A percentile compares a stretch with the other conserved stretches of the same genome.
These are phyloP conservation scores for Oceanodroma tethys DNA, from an alignment of 2,113 vertebrate genomes.

Conservation along the genomic window DNA sequence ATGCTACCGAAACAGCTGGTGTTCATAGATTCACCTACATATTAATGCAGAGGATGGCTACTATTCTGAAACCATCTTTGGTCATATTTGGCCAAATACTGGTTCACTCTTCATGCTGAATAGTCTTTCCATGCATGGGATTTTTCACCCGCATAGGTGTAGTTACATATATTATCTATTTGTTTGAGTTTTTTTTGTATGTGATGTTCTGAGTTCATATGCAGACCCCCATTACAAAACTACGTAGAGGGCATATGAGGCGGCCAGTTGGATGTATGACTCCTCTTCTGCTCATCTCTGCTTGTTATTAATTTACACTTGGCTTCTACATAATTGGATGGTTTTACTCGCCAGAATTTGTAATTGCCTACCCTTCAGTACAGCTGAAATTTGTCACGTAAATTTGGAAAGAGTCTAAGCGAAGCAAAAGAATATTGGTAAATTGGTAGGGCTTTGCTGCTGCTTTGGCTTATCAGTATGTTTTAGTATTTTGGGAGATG, in stretches of 20 bases:
- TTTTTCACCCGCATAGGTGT: not conserved
- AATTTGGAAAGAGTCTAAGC: not conserved
- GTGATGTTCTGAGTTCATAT: not conserved
- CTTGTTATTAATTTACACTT: conserved; percentile 2
- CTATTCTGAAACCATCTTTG: not conserved
- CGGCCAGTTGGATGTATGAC: not conserved
- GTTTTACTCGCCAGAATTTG: not conserved
- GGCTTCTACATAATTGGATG: not conserved
- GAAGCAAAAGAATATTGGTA: not conserved
- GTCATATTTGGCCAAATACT: not conserved
- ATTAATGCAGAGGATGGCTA: not conserved
- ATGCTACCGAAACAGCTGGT: not conserved
- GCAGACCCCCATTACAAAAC: not conserved
- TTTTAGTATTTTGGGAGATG: not conserved
- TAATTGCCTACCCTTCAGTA: not conserved
- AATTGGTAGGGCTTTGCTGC: not conserved
- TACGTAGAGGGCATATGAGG: rapidly evolving
- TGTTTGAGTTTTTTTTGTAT: not conserved
- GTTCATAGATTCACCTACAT: not conserved
- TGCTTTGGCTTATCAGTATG: not conserved
- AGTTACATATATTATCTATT: not conserved
- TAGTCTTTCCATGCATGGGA: not conserved
- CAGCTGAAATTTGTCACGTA: not conserved
- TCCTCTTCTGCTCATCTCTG: not conserved
- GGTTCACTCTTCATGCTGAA: not conserved